Evolutionary conservation across 2,797 vertebrate species (phyloP).

Genomic region (Falco cherrug): DNA sequence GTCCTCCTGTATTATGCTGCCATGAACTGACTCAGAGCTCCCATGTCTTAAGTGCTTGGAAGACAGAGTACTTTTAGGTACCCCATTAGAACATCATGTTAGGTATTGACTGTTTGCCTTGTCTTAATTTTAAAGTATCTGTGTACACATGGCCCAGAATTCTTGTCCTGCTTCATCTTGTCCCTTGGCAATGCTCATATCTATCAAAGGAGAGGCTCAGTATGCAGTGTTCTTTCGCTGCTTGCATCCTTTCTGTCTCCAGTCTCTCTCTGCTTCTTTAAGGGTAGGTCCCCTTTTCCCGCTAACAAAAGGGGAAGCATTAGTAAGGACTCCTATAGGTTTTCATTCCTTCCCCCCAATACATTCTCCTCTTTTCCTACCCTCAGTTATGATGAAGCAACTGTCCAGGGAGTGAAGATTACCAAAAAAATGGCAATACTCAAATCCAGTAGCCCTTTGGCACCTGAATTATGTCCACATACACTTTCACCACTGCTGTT

Average conservation of each 20-base stretch:
- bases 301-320: background rate
- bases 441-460: background rate
- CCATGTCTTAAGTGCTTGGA: background rate
- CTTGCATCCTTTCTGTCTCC: background rate
- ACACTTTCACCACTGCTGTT: background rate
- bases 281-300: background rate
- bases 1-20: background rate
- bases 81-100: background rate
- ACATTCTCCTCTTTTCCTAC: background rate
- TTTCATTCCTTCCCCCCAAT: background rate
- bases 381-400: background rate
- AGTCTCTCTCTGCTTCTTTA: background rate
- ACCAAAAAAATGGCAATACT: background rate
- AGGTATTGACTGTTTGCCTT: background rate
- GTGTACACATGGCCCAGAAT: background rate
- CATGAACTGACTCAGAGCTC: background rate
- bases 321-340: background rate
- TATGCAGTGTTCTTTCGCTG: background rate
- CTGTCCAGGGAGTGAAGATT: background rate
- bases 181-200: background rate
- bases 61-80: background rate
- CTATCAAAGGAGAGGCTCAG: background rate
- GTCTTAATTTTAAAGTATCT: background rate
- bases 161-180: background rate
- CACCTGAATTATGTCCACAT: background rate